Evolutionary conservation across 1,140 invertebrate species (phyloP), one percentile per base, ranked within the genome.

Genomic region (Tetramorium alpestre): DNA sequence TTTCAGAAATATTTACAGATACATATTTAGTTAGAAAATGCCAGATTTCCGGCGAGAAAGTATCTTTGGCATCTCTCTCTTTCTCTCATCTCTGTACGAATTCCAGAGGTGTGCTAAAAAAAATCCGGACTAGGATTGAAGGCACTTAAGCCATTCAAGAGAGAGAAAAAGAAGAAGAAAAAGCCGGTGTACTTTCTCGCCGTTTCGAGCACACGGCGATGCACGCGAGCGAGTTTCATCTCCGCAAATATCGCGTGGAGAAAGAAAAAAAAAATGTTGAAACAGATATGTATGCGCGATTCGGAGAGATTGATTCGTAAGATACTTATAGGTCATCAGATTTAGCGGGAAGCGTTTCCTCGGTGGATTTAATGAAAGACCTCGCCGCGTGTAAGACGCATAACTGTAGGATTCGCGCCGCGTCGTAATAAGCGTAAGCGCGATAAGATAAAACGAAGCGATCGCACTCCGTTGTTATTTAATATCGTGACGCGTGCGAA

Each of bases 351-450:
- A 16, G 13, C 13, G 47, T 5, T 51, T 80, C 28, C 49, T 77
- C 41, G 22, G 13, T 16, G 18, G 18, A 72, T 73, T 75, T 51
- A 13, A 0, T 44, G 69, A 72, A 73, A 84, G 25, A 75, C 75
- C 80, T 47, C 41, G 67, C 67, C 58, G 47, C 22, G 22, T 33
- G 33, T 72, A 60, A 73, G 28, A 70, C 51, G 51, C 51, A 28
- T 33, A 81, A 81, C 60, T 22, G 67, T 72, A 33, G 16, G 56
- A 81, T 22, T 70, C 78, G 13, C 33, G 25, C 47, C 25, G 10
- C 80, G 54, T 65, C 80, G 69, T 84, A 73, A 84, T 75, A 84
- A 51, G 18, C 78, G 65, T 82, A 82, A 82, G 69, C 54, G 69
- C 44, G 80, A 84, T 84, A 84, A 84, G 80, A 84, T 84, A 84